phyloP scores from a whole-genome alignment of 2,888 invertebrate genomes.

The Aphelenchoides bicaudatus region DNA sequence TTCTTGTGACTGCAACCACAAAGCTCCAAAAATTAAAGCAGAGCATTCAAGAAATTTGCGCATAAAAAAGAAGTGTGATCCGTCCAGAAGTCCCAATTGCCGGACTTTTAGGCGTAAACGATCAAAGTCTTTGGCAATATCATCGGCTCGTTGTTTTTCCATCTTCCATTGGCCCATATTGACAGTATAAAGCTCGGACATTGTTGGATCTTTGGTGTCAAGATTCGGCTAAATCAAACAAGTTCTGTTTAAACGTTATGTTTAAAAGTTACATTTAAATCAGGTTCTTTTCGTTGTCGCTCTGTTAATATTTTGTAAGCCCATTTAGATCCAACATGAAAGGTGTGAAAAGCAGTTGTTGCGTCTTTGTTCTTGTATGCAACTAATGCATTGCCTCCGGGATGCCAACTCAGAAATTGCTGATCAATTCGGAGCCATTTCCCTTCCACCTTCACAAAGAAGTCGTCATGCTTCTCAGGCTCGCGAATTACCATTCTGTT shows the following conservation, averaged over 20 bases:
- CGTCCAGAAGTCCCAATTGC: constrained; percentile 45
- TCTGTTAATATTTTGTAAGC: constrained; percentile 52
- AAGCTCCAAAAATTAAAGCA: constrained; percentile 41
- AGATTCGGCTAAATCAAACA: constrained; percentile 10
- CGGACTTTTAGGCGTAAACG: constrained; percentile 43
- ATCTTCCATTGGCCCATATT: constrained; percentile 54
- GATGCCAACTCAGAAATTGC: constrained; percentile 45
- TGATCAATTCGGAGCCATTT: constrained; percentile 53
- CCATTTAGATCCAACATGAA: constrained; percentile 52
- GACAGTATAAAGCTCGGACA: constrained; percentile 44
- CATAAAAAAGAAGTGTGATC: constrained; percentile 43
- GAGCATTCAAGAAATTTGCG: constrained; percentile 49
- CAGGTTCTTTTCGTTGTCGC: constrained; percentile 38
- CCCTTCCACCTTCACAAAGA: constrained; percentile 53
- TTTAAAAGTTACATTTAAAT: constrained; percentile 31
- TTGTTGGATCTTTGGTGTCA: constrained; percentile 16
- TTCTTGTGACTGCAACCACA: constrained; percentile 46
- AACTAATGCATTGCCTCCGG: constrained; percentile 55
- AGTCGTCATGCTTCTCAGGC: constrained; percentile 42
- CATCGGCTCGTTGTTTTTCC: constrained; percentile 37
- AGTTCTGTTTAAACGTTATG: no score
- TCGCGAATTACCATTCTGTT: constrained; percentile 55
- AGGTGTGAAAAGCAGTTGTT: constrained; percentile 57
- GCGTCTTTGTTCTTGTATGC: constrained; percentile 57
- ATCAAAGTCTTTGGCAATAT: constrained; percentile 49